Evolutionary conservation across 1,140 invertebrate genomes (phyloP).

Genomic region (Neotoxoptera formosana): DNA sequence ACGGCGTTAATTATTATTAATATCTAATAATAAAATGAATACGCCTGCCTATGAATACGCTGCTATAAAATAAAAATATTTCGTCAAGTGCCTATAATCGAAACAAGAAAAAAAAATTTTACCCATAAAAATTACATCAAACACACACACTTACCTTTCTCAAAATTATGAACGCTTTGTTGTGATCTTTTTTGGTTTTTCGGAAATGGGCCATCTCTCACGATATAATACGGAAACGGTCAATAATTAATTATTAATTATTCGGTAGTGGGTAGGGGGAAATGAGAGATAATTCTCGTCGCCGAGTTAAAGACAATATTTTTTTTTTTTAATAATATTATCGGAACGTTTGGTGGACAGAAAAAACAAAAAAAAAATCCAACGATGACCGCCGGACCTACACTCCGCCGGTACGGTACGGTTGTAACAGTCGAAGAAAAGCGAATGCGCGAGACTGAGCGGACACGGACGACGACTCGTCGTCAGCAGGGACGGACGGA

Average conservation of each 20-base stretch:
- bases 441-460: conserved; percentile 32
- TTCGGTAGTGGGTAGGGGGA: too few relatives aligned
- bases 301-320: neutral
- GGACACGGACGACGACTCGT: conserved; percentile 27
- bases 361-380: neutral
- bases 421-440: neutral
- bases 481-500: conserved; percentile 40
- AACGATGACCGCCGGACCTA: neutral
- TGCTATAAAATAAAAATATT: too few relatives aligned
- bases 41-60: neutral
- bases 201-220: conserved; percentile 12
- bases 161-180: neutral
- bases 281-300: neutral
- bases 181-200: conserved; percentile 36
- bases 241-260: neutral
- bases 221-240: neutral
- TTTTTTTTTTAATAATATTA: neutral
- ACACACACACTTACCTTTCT: conserved; percentile 22
- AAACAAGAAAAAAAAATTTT: neutral
- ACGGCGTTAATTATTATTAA: neutral
- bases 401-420: neutral
- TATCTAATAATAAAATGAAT: neutral
- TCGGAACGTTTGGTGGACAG: neutral
- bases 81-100: neutral
- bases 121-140: neutral